These are phyloP conservation scores for Hucho hucho DNA, from an alignment of 2,113 vertebrate species.

Conservation along the genomic window DNA sequence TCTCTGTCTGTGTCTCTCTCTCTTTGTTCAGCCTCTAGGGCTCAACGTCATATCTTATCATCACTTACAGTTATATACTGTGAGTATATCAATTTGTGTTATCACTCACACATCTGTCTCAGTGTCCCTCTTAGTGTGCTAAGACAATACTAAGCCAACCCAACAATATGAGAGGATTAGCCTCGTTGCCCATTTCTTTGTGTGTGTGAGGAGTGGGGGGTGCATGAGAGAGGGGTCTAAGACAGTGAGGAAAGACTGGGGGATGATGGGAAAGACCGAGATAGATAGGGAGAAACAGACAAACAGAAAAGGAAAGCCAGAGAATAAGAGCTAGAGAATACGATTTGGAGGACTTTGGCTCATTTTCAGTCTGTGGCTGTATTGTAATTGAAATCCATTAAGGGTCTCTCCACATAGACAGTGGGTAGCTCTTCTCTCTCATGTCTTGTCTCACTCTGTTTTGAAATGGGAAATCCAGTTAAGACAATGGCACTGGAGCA, in stretches of 20 bases:
- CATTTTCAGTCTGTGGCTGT: background rate
- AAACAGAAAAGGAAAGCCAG: background rate
- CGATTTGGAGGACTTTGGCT: constrained; percentile 25
- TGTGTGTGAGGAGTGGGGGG: constrained; percentile 36
- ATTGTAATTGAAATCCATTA: constrained; percentile 6
- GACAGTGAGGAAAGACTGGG: constrained; percentile 5
- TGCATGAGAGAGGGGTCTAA: constrained; percentile 16
- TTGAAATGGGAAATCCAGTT: constrained; percentile 25
- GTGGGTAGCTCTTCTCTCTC: background rate
- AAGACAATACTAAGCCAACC: constrained; percentile 54
- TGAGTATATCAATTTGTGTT: background rate
- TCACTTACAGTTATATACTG: background rate
- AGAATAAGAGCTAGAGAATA: constrained; percentile 22
- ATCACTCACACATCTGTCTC: constrained; percentile 43
- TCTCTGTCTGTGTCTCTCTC: background rate
- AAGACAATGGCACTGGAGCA: constrained; percentile 46
- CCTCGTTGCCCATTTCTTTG: constrained; percentile 58
- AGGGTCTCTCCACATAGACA: background rate
- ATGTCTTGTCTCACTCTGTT: background rate
- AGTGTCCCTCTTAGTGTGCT: constrained; percentile 57
- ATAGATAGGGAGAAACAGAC: constrained; percentile 22
- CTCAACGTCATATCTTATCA: background rate
- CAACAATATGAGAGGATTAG: constrained; percentile 58
- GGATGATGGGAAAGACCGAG: background rate
- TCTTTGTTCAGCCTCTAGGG: too few relatives aligned